A percentile compares a stretch with the other conserved stretches of the same genome.
Conservation (phyloP, 2,797 vertebrate species). For the Peromyscus nudipes region DNA sequence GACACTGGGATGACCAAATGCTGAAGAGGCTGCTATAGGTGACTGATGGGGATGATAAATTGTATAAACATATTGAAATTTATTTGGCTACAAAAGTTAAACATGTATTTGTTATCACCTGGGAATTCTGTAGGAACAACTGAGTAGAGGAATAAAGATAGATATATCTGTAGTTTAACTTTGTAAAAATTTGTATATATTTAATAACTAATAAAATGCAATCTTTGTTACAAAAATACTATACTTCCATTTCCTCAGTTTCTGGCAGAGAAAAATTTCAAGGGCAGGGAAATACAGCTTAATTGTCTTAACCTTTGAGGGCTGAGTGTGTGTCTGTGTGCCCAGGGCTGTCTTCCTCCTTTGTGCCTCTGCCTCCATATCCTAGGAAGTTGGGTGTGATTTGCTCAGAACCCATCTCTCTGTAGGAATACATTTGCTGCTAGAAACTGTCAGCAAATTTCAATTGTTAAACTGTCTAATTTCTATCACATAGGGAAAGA, state of each 20-base stretch:
- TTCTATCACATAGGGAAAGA: not conserved
- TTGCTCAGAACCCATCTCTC: not conserved
- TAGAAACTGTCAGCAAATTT: not conserved
- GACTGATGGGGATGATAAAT: not conserved
- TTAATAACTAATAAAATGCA: not conserved
- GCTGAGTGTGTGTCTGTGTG: not conserved
- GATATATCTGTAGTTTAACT: not conserved
- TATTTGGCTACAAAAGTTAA: not conserved
- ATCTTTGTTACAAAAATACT: not conserved
- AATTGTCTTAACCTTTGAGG: not conserved
- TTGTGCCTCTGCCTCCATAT: not conserved
- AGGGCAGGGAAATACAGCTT: not conserved
- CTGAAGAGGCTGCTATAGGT: not conserved
- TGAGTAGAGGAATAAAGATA: not conserved
- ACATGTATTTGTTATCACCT: not conserved
- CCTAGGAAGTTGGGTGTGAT: not conserved
- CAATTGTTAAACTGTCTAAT: not conserved
- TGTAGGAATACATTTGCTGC: not conserved
- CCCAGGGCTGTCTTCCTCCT: not conserved
- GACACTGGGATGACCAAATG: not conserved
- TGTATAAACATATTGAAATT: not conserved
- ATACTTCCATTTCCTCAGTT: not conserved
- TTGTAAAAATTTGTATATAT: not conserved
- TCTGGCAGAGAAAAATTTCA: not conserved
- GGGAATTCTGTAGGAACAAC: not conserved